Evolutionary conservation across 1,140 invertebrate species (phyloP).

Genomic region (Pentalonia nigronervosa): DNA sequence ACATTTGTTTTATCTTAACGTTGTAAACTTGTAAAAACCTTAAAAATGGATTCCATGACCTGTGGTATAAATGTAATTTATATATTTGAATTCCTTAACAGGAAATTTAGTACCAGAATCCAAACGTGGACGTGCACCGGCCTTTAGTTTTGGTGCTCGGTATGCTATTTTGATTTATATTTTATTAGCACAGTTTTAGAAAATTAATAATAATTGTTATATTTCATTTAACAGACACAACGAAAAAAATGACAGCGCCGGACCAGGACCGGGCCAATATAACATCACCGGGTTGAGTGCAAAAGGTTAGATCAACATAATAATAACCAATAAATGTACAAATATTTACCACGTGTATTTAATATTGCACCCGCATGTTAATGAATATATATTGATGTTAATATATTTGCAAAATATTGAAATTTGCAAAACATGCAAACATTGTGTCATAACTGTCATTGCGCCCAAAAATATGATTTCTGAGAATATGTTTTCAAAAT

Average conservation of each 20-base stretch:
- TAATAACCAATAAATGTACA: not conserved
- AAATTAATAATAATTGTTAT: not conserved
- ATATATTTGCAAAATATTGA: no score
- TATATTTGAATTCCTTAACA: constrained; percentile 63
- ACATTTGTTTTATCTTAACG: no score
- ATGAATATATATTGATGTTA: not conserved
- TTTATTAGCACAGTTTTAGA: not conserved
- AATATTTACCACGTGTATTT: not conserved
- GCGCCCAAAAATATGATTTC: no score
- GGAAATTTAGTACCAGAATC: constrained; percentile 79
- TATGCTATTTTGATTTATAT: constrained; percentile 62
- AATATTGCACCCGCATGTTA: not conserved
- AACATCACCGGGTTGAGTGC: constrained; percentile 83
- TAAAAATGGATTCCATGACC: no score
- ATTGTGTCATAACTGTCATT: no score
- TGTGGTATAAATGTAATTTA: no score
- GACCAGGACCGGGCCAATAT: constrained; percentile 87
- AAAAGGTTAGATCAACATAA: constrained; percentile 71
- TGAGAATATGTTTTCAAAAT: no score
- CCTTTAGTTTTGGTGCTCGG: constrained; percentile 81
- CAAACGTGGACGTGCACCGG: constrained; percentile 76
- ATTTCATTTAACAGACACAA: constrained; percentile 64
- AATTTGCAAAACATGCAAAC: no score
- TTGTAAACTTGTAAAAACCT: no score
- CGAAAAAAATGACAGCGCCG: constrained; percentile 68